Percentiles rank a stretch among this genome's conserved stretches.
phyloP scores from a whole-genome alignment of 1,140 invertebrate genomes.

The Psilanteris sp. region DNA sequence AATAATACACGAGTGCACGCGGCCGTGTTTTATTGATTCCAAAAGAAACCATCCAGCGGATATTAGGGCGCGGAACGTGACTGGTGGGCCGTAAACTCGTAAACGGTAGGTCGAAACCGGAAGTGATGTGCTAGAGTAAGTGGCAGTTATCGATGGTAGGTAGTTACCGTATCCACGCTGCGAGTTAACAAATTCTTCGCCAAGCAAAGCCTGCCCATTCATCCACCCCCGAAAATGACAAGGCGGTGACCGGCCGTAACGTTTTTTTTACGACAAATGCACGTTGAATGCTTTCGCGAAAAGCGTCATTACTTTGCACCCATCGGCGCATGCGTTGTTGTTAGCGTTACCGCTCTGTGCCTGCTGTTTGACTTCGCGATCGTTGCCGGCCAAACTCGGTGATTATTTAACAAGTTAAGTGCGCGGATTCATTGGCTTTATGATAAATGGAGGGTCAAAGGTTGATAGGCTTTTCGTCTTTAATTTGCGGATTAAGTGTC shows the following conservation, averaged over 20 bases:
- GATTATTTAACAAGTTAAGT: slow-evolving; percentile 23
- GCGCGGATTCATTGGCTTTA: neutral
- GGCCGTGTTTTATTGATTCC: slow-evolving; percentile 44
- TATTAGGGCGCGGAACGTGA: slow-evolving; percentile 57
- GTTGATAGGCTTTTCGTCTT: neutral
- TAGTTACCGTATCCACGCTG: slow-evolving; percentile 64
- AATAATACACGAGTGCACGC: slow-evolving; percentile 10
- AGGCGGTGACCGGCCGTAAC: slow-evolving; percentile 68
- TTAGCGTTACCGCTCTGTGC: slow-evolving; percentile 11
- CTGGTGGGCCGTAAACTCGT: slow-evolving; percentile 70
- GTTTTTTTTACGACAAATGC: slow-evolving; percentile 64
- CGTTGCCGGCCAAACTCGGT: neutral
- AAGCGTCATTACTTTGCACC: slow-evolving; percentile 30
- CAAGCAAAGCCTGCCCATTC: slow-evolving; percentile 29
- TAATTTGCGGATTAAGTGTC: no score
- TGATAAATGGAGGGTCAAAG: neutral
- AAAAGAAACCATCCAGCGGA: slow-evolving; percentile 43
- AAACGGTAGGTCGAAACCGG: slow-evolving; percentile 73
- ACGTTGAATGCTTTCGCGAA: slow-evolving; percentile 15
- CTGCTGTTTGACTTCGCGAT: slow-evolving; percentile 8
- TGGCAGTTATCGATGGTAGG: slow-evolving; percentile 73
- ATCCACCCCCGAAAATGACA: slow-evolving; percentile 58
- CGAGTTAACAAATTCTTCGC: slow-evolving; percentile 54
- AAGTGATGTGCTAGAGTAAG: slow-evolving; percentile 73
- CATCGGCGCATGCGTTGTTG: slow-evolving; percentile 9